Base-by-base conservation (phyloP, 2,113 vertebrate genomes). In the Gobio gobio region DNA sequence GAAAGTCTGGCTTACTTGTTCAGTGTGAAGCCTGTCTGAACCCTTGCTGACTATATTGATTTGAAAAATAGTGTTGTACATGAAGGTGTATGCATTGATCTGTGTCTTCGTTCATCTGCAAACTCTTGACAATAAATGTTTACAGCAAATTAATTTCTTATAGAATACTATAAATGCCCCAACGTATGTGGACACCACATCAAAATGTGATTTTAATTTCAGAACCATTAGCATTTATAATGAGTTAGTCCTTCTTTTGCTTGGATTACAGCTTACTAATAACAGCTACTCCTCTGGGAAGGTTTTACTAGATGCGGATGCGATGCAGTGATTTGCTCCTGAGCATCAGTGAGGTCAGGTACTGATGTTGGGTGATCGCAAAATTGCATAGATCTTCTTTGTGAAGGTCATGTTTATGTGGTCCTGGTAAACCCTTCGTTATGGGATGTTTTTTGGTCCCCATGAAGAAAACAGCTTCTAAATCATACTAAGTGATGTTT, bases 41-140 rank as follows among this genome's bases (percentile, higher is more conserved):
- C 36, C 36, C 29, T 70, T 63, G 91, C 93, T 94, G 90, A 36
- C 92, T 95, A 92, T 94, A 93, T 94, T 90, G 90, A 94, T 82
- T 91, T 93, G 76, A 9, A 89, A 93, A 91, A 91, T 90, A 86
- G 88, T 10, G 84, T 81, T 89, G 86, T 26, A 51, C n/a, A 10
- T 63, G 74, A 49, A 59, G 13, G 29, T 26, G 45, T 33, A 1
- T 81, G 51, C 20, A 10, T 78, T 6, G 64, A 16, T 26, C 0
- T 45, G 16, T 63, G 40, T 40, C 12, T 61, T 29, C 24, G 64
- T 73, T 58, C 3, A 83, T 93, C 68, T 88, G 51, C 26, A 76
- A 2, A 74, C 45, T 49, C 6, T 49, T 74, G 26, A 16, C 20
- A 26, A 49, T 74, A 47, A 74, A 74, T 16, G 68, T 72, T 43